Evolutionary conservation across 37 sponge, comb jelly and placozoan genomes (phyloP), one percentile per base, ranked within the genome.

Genomic region (Ephydatia muelleri): DNA sequence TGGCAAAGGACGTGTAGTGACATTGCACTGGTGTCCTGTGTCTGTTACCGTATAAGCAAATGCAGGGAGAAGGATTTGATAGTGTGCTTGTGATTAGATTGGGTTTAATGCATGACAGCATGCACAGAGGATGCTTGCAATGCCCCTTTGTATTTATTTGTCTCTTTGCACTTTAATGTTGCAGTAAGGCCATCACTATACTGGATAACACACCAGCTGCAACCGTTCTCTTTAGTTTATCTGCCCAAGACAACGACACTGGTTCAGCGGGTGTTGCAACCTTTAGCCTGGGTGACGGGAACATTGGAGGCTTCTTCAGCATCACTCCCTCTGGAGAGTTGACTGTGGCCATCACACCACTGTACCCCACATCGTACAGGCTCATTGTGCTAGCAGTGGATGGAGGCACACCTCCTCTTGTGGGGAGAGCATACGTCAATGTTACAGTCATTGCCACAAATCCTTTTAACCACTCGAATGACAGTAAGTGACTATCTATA

Each of bases 241-340:
- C 36, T 23, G 92, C 92, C 40, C 43, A 12, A 27, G 92, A 92
- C 66, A 74, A 8, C 4, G 92, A 92, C 73, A 38, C 28, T 1
- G 88, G 88, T 6, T 47, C 69, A 47, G 85, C 72, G 36, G 92
- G 92, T 14, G 38, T 22, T 0, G 65, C 84, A 1, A 22, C 49
- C 27, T 92, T 81, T 32, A 36, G 82, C 75, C 80, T 92, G 68
- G 65, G 79, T 43, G 65, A 48, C 35, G 92, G 92, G 12, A 92
- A 88, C 68, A 38, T 68, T 21, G 81, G 76, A 1, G 78, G 74
- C 0, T 88, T 82, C 78, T 92, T 92, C 57, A 19, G 3, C 23
- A 83, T 87, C 30, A 30, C 49, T 13, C 47, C 35, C 12, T 69
- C 47, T 65, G 76, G 77, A 12, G 76, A 68, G 13, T 81, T 80